Base-by-base conservation (phyloP, 2,113 vertebrate genomes). In the Melanotaenia duboulayi region DNA sequence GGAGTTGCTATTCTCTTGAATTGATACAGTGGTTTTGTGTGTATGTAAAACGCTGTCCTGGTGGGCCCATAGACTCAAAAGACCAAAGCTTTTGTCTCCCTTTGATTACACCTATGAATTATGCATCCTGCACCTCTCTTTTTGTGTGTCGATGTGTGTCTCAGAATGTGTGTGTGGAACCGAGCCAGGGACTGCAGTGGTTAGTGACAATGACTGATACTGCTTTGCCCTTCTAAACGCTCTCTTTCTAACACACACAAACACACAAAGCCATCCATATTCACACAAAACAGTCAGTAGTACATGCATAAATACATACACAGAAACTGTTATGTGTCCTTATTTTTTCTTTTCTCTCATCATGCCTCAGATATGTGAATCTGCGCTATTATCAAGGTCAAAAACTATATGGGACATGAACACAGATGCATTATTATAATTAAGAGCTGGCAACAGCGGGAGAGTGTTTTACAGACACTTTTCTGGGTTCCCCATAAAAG, bases 21-120 rank as follows among this genome's bases (percentile, higher is more conserved):
- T 20, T 55, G 73, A 70, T 68, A 56, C 37, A 67, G 52, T 13
- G 49, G 63, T 22, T 51, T 8, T 20, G 65, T 35, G 48, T 2
- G 62, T 57, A 11, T 44, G 28, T 50, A 25, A 68, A 65, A 69
- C 64, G 54, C 60, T 12, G 22, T 82, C 78, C 78, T 80, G 63
- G 78, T 72, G 75, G 81, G 63, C 59, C 59, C 10, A 62, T 63
- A 73, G 74, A 81, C 74, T 83, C 69, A 81, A 86, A 69, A 86
- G 80, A 80, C 76, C 50, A 55, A 82, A 67, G 48, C 69, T 79
- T 87, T 81, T 83, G 85, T 89, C 76, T 86, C 68, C 74, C 85
- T 90, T 88, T 89, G 88, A 91, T 89, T 87, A 88, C 58, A 50
- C 35, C 48, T 70, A 78, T 91, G 81, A 90, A 87, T 92, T 84